phyloP scores from a whole-genome alignment of 2,888 invertebrate species.

The Branchellion lobata region DNA sequence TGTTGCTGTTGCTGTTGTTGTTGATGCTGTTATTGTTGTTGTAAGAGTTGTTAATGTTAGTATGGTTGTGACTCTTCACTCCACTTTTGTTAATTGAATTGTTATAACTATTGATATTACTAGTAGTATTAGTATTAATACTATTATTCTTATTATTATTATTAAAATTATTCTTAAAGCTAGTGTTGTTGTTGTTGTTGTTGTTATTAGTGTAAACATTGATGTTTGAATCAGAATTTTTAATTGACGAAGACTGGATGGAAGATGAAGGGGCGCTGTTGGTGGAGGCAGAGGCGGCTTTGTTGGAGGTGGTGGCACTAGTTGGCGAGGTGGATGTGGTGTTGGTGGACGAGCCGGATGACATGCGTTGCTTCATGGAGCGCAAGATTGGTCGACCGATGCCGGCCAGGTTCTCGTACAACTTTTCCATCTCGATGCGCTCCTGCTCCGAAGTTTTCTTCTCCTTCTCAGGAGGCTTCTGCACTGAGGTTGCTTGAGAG shows the following conservation, averaged over 20 bases:
- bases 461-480: conserved; percentile 13
- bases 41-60: background rate
- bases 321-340: background rate
- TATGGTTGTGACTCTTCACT: background rate
- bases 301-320: background rate
- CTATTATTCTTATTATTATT: too few relatives aligned
- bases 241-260: background rate
- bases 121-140: background rate
- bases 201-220: background rate
- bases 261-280: background rate
- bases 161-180: too few relatives aligned
- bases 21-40: background rate
- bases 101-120: background rate
- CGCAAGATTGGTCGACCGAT: conserved; percentile 47
- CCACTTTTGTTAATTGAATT: background rate
- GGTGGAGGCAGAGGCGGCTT: background rate
- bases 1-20: background rate
- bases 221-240: background rate
- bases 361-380: conserved; percentile 44
- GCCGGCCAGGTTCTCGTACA: conserved; percentile 46
- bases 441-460: conserved; percentile 46
- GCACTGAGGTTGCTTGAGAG: background rate
- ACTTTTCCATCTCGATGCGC: conserved; percentile 41
- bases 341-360: background rate
- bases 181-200: background rate